Base-by-base conservation (phyloP, 1,140 invertebrate species). In the Zaprionus taronus region DNA sequence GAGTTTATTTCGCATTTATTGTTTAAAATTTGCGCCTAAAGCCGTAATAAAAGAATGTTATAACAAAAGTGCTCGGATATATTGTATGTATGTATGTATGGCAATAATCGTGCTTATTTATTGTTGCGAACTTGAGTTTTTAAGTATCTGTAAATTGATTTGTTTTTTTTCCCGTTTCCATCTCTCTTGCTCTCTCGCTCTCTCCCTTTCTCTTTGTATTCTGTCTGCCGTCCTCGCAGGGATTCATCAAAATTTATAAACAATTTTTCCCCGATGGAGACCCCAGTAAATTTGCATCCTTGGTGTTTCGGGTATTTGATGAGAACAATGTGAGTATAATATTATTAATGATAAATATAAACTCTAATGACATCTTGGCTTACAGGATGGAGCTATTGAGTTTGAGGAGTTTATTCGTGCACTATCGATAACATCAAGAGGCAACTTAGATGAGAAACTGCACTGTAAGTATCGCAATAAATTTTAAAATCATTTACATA, bases 181-280 rank as follows among this genome's bases (percentile, higher is more conserved):
- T 61, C 6, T 44, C 12, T 44, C 12, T 61, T 12, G 9, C 56
- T 36, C 4, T 57, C n/a, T 14, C n/a, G 22, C 41, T 60, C 51
- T 75, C 34, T 41, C 12, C 14, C 15, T 51, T 11, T 69, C 14
- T 74, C 49, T 53, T n/a, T 22, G 15, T 5, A 31, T 44, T 5
- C 20, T 22, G 17, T 51, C 4, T 49, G 20, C 9, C 41, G n/a
- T 68, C 44, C 24, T 51, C 38, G 14, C 71, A 99, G 98, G 98
- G 98, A 75, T 99, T 99, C 94, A 98, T 99, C 93, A 98, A 98
- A 94, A 99, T 99, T 92, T 99, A 99, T 95, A 98, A 98, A 94
- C 98, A 99, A 94, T 99, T 99, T 94, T 99, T 99, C 93, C 98
- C 98, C 51, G 97, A 99, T 95, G 98, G 98, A 73, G 98, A 99